Base-by-base conservation (phyloP, 2,888 invertebrate genomes). In the Lithosia quadra region DNA sequence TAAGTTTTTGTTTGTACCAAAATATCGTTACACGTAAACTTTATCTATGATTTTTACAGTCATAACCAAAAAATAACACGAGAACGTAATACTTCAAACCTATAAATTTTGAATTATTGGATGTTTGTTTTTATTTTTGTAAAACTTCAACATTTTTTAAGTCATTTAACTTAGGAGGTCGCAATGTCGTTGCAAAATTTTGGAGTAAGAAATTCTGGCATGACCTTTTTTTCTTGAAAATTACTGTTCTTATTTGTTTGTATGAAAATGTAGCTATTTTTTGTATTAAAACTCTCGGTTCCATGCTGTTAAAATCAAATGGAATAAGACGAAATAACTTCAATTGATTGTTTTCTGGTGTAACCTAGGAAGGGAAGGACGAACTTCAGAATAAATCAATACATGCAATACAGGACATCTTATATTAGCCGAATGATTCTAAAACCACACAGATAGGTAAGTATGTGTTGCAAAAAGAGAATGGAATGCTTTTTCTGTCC, bases 401-500 rank as follows among this genome's bases (percentile, higher is more conserved):
- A n/a, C n/a, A n/a, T n/a, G n/a, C n/a, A 28, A 28, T 28, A 5
- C 28, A 28, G 28, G 28, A 28, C n/a, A n/a, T n/a, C n/a, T n/a
- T n/a, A n/a, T n/a, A n/a, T n/a, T n/a, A n/a, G n/a, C 3, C 5
- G 28, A 28, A 28, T 28, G 28, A 28, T 28, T 28, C 5, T 28
- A 24, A 49, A 61, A 43, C n/a, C n/a, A n/a, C 49, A 49, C 49
- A 49, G 49, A 49, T n/a, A n/a, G n/a, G n/a, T n/a, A n/a, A 18
- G n/a, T 49, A 49, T 18, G n/a, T 49, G 11, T 13, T n/a, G 18
- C n/a, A 59, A 49, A 59, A 65, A 36, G 34, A 60, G 22, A 34
- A 65, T 33, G 22, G 49, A 21, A 53, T 55, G 56, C 43, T 56
- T 33, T 67, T 28, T 61, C 49, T 56, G 24, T 67, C 71, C 75